Evolutionary conservation across 1,140 invertebrate species (phyloP).

Genomic region (Drosophila chauvacae): DNA sequence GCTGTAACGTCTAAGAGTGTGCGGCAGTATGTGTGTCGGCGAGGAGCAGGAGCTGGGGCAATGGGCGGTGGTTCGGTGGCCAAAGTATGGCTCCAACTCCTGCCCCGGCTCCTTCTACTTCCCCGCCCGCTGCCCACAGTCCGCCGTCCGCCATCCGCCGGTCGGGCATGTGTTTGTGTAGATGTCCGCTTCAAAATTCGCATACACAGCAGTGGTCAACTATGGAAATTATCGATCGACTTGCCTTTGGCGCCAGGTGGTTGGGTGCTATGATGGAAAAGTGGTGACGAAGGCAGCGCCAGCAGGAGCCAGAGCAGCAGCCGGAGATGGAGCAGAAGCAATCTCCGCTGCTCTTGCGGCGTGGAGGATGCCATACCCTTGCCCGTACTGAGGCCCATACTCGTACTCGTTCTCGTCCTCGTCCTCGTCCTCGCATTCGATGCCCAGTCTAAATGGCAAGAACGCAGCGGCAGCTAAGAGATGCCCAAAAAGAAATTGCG

Average conservation of each 20-base stretch:
- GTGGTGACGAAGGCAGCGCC: conserved; percentile 74
- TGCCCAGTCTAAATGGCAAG: conserved; percentile 76
- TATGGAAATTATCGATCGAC: conserved; percentile 85
- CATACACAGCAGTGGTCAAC: conserved; percentile 84
- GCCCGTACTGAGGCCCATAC: conserved; percentile 27
- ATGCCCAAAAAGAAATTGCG: conserved; percentile 84
- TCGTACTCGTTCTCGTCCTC: background rate
- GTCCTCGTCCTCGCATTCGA: conserved; percentile 60
- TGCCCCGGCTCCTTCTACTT: conserved; percentile 6
- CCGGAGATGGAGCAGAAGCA: conserved; percentile 62
- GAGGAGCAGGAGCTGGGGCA: conserved; percentile 14
- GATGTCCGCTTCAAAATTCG: conserved; percentile 84
- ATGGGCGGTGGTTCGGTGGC: conserved; percentile 40
- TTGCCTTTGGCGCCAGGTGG: conserved; percentile 82
- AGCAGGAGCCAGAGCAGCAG: conserved; percentile 47
- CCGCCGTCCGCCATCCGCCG: conserved; percentile 37
- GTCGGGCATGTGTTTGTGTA: conserved; percentile 69
- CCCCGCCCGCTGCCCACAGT: conserved; percentile 16
- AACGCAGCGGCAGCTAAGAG: conserved; percentile 77
- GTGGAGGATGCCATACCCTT: conserved; percentile 14
- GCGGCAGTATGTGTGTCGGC: conserved; percentile 43
- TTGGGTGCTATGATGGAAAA: conserved; percentile 79
- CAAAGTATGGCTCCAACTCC: conserved; percentile 65
- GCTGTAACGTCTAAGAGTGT: conserved; percentile 72
- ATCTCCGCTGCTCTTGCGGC: conserved; percentile 68